Evolutionary conservation across 1,140 invertebrate genomes (phyloP), one percentile per base, ranked within the genome.

Genomic region (Panagrolaimus sp.): DNA sequence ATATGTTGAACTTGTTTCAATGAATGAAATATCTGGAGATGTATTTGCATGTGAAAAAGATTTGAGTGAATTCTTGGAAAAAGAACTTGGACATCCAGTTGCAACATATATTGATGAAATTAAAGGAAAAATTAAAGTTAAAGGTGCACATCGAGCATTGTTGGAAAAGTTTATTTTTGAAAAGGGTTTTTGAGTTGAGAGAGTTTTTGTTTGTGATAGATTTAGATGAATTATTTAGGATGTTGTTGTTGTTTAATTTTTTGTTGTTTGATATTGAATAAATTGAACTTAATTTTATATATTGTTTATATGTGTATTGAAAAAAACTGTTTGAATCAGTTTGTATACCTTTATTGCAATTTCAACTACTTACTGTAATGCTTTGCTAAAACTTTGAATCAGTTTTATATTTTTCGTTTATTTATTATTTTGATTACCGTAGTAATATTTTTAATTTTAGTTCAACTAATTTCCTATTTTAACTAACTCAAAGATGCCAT

Each of bases 11-110:
- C 17, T 82, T 38, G 78, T 82, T 15, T 65, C 69, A n/a, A 32
- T 95, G 1, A 88, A 83, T 72, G 88, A 87, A 71, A 88, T 94
- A 70, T 86, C 91, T 76, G 92, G 93, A 38, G 89, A 95, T 83
- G 90, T 94, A 74, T 92, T 91, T 89, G 81, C 78, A 47, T 80
- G 93, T 69, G 89, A 91, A 73, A 84, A 88, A 48, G 90, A 91
- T 77, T 81, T 94, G 26, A 88, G 87, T 64, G 63, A 84, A 10
- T 88, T 88, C 78, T 82, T 94, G 38, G 84, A 90, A 81, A 76
- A 86, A 2, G 82, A 86, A 58, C 78, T 86, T 28, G 84, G 85
- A 0, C 85, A 82, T 44, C 78, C 84, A 64, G 85, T 91, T 44
- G 87, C 88, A 75, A 88, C 88, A 6, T 87, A 89, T 83, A 88